These are phyloP conservation scores for Pipa parva DNA, from an alignment of 2,113 vertebrate genomes.

Conservation along the genomic window DNA sequence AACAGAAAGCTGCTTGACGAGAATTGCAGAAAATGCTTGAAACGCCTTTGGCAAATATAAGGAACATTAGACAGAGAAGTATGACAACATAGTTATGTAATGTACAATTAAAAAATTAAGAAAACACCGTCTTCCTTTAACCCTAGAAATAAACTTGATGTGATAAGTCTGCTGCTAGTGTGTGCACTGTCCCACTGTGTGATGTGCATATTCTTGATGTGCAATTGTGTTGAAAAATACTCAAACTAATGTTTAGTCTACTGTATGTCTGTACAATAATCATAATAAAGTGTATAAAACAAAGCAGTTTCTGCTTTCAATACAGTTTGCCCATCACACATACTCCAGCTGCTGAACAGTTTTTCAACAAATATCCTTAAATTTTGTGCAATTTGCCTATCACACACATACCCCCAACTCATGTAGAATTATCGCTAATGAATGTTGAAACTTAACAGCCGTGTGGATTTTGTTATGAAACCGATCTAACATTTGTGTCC, in stretches of 20 bases:
- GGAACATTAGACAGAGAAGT: not conserved
- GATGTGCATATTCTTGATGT: not conserved
- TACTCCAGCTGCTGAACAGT: too few species aligned
- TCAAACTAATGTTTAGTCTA: constrained; percentile 1
- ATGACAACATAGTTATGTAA: not conserved
- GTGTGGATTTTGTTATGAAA: too few species aligned
- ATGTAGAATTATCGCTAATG: too few species aligned
- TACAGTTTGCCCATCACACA: too few species aligned
- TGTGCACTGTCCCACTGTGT: not conserved
- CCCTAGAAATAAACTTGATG: not conserved
- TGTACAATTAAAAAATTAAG: constrained; percentile 6
- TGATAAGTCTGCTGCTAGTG: not conserved
- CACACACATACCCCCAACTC: too few species aligned
- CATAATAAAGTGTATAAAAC: constrained; percentile 13
- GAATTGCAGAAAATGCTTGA: not conserved
- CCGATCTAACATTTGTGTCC: too few species aligned
- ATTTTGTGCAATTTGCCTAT: too few species aligned
- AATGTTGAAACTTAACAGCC: too few species aligned
- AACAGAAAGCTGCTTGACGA: constrained; percentile 6
- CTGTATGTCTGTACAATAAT: constrained; percentile 21
- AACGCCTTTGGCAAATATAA: not conserved
- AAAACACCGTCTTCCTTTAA: constrained; percentile 9
- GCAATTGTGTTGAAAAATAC: constrained; percentile 7
- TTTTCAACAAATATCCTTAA: too few species aligned
- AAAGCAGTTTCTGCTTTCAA: too few species aligned